A percentile compares a stretch with the other conserved stretches of the same genome.
Evolutionary conservation across 2,888 invertebrate genomes (phyloP).

Genomic region (Endomychus coccineus): DNA sequence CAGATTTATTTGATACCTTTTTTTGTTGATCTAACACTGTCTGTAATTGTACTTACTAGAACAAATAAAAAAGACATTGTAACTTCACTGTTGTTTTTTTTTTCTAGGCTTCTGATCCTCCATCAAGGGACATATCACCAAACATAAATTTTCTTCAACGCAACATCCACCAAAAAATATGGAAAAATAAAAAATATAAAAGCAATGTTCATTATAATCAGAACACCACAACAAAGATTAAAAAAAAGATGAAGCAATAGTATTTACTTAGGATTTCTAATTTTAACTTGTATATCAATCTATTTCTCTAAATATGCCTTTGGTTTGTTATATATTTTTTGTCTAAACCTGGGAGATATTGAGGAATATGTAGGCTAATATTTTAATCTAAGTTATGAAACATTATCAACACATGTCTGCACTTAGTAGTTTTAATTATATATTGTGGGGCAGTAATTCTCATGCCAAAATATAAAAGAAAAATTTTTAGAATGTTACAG

Average conservation of each 20-base stretch:
- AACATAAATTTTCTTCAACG: conserved; percentile 32
- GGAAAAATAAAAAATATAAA: conserved; percentile 12
- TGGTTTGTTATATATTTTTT: background rate
- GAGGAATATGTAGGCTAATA: too few relatives aligned
- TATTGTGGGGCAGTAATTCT: too few relatives aligned
- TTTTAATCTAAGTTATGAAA: too few relatives aligned
- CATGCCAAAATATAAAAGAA: too few relatives aligned
- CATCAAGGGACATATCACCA: conserved; percentile 41
- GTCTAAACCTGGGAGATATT: background rate
- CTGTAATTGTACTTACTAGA: too few relatives aligned
- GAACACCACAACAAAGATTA: conserved; percentile 27
- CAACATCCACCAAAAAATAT: conserved; percentile 16
- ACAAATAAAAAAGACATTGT: too few relatives aligned
- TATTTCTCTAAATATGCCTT: conserved; percentile 14
- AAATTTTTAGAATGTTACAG: too few relatives aligned
- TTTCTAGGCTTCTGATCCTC: conserved; percentile 38
- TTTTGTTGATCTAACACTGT: background rate
- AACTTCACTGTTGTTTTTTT: too few relatives aligned
- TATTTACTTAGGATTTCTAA: conserved; percentile 14
- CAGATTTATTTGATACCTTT: too few relatives aligned
- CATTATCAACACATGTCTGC: too few relatives aligned
- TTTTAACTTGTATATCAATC: conserved; percentile 9
- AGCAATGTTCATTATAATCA: conserved; percentile 23
- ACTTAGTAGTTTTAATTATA: too few relatives aligned
- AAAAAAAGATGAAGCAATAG: conserved; percentile 30